Base-by-base conservation (phyloP, 2,888 invertebrate genomes). In the Pollenia amentaria region DNA sequence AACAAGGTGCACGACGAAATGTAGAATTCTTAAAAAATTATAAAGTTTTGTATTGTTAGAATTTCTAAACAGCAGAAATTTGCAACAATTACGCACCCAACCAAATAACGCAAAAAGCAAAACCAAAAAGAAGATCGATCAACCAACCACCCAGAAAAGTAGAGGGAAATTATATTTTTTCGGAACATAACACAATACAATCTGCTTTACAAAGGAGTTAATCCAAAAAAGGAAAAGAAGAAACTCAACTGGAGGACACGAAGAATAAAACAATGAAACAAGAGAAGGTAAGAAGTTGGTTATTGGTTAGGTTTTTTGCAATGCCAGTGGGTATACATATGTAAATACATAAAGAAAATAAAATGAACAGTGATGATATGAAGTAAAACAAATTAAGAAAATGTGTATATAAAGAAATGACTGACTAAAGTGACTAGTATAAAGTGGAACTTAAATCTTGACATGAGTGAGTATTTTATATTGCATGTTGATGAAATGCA, bases 221-320 rank as follows among this genome's bases (percentile, higher is more conserved):
- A 64, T 70, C 73, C 75, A 57, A 75, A 16, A 67, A 77, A 42
- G 51, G 48, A 55, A 85, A 78, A 48, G 53, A 84, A 79, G 79
- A 75, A 83, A 73, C 70, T 65, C 62, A 77, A 77, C 85, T 87
- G 87, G 85, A 85, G 85, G 85, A 87, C 73, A 87, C 84, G 88
- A 84, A 79, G 81, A 79, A 79, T 76, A 89, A 91, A 89, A 91
- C 90, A 86, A 91, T 91, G 91, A 90, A 89, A 90, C 89, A 88
- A 88, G 90, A 88, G 89, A 89, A 89, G 90, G 91, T 91, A 88
- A 88, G 90, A 29, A 29, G 29, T 72, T 1, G 48, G 18, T 44
- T 1, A 78, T 62, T 75, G 29, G 48, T 57, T 62, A 62, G 9
- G 53, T 79, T 60, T n/a, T 48, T 70, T 1, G n/a, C 40, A 62